phyloP scores from a whole-genome alignment of 2,888 invertebrate species.

The Oligia fasciuncula region DNA sequence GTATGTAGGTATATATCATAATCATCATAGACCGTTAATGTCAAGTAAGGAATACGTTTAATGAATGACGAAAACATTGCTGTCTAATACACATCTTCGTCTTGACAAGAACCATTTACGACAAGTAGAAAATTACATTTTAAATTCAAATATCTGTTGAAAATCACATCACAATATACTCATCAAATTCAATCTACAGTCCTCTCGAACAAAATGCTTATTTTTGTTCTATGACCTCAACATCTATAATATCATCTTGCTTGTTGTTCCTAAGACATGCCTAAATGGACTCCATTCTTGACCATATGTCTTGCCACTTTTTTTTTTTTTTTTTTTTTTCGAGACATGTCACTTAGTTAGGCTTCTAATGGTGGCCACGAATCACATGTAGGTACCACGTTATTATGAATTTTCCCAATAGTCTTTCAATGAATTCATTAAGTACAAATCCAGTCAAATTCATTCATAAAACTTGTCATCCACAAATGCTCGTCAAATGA shows the following conservation, averaged over 20 bases:
- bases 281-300: not conserved
- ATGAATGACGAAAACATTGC: not conserved
- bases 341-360: not conserved
- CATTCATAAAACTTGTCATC: slow-evolving; percentile 18
- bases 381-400: not conserved
- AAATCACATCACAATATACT: not conserved
- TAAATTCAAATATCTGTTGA: not conserved
- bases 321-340: no score
- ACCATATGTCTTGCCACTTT: not conserved
- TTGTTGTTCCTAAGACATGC: not conserved
- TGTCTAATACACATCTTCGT: not conserved
- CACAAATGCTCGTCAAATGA: slow-evolving; percentile 31
- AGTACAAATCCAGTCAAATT: not conserved
- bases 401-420: not conserved
- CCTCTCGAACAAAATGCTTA: not conserved
- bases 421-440: not conserved
- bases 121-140: not conserved
- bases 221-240: not conserved
- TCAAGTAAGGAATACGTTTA: not conserved
- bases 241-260: not conserved
- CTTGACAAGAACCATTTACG: not conserved
- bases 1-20: no score
- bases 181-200: slow-evolving; percentile 5
- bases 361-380: not conserved
- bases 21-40: not conserved